A percentile compares a stretch with the other conserved stretches of the same genome.
phyloP scores from a whole-genome alignment of 2,888 invertebrate genomes.

The Agrochola circellaris region DNA sequence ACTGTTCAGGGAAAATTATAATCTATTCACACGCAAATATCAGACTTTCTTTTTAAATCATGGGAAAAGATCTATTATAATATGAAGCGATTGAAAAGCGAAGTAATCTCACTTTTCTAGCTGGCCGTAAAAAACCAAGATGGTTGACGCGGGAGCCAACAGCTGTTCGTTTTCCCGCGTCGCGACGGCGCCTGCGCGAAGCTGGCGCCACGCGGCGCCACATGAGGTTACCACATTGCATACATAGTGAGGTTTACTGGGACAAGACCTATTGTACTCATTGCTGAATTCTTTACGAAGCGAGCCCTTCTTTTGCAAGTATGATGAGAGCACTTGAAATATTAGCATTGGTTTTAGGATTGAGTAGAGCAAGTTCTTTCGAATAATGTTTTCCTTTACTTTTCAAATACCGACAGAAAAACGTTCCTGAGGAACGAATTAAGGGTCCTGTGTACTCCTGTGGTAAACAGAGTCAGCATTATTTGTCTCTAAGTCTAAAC shows the following conservation, averaged over 20 bases:
- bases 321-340: slow-evolving; percentile 4
- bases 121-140: slow-evolving; percentile 53
- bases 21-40: slow-evolving; percentile 49
- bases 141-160: slow-evolving; percentile 56
- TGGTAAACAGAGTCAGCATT: background rate
- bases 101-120: slow-evolving; percentile 61
- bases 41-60: slow-evolving; percentile 46
- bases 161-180: slow-evolving; percentile 77
- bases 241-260: slow-evolving; percentile 54
- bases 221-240: slow-evolving; percentile 62
- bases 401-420: background rate
- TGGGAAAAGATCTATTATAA: slow-evolving; percentile 50
- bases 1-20: slow-evolving; percentile 21
- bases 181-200: slow-evolving; percentile 75
- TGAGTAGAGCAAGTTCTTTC: background rate
- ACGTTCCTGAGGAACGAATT: background rate
- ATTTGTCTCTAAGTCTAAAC: background rate
- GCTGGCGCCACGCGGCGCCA: slow-evolving; percentile 65
- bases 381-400: slow-evolving; percentile 1
- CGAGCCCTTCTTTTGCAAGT: slow-evolving; percentile 36
- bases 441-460: background rate
- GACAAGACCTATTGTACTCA: slow-evolving; percentile 58
- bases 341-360: slow-evolving; percentile 42
- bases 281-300: slow-evolving; percentile 39
- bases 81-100: slow-evolving; percentile 48